phyloP scores from a whole-genome alignment of 1,140 invertebrate genomes.

The Panagrolaimus sp. region DNA sequence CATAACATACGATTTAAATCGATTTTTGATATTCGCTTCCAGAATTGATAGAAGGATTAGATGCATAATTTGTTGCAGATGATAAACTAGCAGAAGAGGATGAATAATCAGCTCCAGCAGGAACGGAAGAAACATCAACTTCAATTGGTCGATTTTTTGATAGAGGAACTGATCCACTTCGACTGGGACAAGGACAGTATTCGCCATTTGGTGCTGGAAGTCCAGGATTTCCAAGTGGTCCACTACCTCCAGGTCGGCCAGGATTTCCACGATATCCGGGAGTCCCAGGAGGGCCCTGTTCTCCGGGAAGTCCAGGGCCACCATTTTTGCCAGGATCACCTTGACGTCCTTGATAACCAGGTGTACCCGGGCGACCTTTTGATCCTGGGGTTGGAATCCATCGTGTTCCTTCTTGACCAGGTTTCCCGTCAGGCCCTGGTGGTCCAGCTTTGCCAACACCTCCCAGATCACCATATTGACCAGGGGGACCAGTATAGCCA shows the following conservation, averaged over 20 bases:
- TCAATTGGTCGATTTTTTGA: no score
- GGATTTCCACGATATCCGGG: constrained; percentile 8
- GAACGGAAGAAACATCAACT: no score
- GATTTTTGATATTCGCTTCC: no score
- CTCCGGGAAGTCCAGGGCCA: constrained; percentile 14
- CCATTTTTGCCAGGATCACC: constrained; percentile 2
- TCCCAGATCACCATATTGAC: constrained; percentile 14
- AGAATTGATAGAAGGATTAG: no score
- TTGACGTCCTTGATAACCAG: not conserved
- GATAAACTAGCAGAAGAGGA: no score
- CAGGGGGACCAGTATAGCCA: constrained; percentile 11
- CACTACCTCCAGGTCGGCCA: constrained; percentile 8
- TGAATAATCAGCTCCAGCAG: no score
- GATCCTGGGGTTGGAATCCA: constrained; percentile 8
- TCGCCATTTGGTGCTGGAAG: not conserved
- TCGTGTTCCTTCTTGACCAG: constrained; percentile 15
- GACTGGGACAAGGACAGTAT: constrained; percentile 3
- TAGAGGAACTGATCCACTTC: not conserved
- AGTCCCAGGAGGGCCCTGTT: not conserved
- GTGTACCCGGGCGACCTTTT: constrained; percentile 17
- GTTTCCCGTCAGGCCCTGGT: constrained; percentile 7
- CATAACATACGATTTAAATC: no score
- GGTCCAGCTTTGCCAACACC: not conserved
- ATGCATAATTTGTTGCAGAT: no score
- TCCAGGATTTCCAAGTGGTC: constrained; percentile 12